These are phyloP conservation scores for Oscheius sp. DNA, from an alignment of 2,888 invertebrate genomes.

Conservation along the genomic window DNA sequence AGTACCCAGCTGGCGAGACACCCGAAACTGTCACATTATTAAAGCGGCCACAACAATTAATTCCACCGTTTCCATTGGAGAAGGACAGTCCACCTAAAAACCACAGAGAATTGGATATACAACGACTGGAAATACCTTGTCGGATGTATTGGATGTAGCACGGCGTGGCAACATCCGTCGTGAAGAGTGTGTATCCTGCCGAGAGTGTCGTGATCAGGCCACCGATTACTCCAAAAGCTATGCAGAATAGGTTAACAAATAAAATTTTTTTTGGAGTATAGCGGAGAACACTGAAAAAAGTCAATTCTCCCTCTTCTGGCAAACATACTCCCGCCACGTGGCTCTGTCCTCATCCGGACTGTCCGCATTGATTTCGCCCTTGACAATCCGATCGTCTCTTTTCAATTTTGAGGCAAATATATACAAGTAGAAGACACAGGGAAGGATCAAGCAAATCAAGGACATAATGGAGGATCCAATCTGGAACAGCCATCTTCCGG, in stretches of 20 bases:
- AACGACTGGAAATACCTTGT: conserved; percentile 13
- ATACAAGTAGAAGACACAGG: conserved; percentile 60
- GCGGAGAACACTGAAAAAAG: conserved; percentile 1
- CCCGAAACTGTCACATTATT: conserved; percentile 48
- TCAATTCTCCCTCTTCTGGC: background rate
- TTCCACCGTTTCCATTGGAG: conserved; percentile 37
- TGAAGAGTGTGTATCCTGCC: conserved; percentile 53
- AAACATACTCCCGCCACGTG: conserved; percentile 26
- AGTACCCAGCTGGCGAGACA: conserved; percentile 15
- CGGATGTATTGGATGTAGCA: conserved; percentile 61
- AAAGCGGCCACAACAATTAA: conserved; percentile 52
- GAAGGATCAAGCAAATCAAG: conserved; percentile 57
- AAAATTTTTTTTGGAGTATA: conserved; percentile 15
- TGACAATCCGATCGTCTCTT: conserved; percentile 39
- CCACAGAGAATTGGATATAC: background rate
- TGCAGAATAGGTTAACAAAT: conserved; percentile 26
- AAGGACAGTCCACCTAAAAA: conserved; percentile 30
- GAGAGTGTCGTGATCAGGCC: conserved; percentile 62
- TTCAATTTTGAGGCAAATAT: conserved; percentile 50
- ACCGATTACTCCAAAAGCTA: conserved; percentile 61
- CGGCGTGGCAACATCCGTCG: conserved; percentile 58
- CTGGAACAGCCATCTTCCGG: conserved; percentile 7
- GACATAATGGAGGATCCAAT: conserved; percentile 61
- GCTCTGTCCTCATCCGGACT: conserved; percentile 30
- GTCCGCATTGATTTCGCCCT: conserved; percentile 37